Conservation (phyloP, 2,888 invertebrate genomes). For the Tiliacea aurago region DNA sequence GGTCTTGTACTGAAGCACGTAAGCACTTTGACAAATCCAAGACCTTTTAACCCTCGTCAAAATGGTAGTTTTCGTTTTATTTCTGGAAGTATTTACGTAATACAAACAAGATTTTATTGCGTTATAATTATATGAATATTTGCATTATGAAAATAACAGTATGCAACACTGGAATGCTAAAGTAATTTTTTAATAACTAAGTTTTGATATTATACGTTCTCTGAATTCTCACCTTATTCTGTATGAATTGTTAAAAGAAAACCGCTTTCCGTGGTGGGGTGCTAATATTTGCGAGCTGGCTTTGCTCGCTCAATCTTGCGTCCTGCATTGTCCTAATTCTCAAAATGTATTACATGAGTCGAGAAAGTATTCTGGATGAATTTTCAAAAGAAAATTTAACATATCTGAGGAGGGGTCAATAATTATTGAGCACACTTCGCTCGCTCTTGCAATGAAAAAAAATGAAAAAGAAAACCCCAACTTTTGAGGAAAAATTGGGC, state of each 20-base stretch:
- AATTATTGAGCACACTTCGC: neutral
- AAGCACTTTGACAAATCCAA: too few relatives aligned
- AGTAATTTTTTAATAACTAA: neutral
- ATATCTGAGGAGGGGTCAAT: neutral
- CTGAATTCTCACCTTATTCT: neutral
- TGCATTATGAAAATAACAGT: neutral
- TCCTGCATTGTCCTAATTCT: neutral
- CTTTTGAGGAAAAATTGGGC: too few relatives aligned
- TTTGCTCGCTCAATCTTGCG: neutral
- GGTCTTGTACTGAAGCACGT: too few relatives aligned
- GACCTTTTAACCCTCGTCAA: conserved; percentile 55
- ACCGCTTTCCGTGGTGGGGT: neutral
- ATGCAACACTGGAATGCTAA: neutral
- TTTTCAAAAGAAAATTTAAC: neutral
- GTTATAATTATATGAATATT: too few relatives aligned
- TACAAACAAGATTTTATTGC: neutral
- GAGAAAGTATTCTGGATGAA: neutral
- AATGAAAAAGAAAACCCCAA: too few relatives aligned
- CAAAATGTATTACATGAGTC: neutral
- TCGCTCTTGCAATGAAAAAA: neutral
- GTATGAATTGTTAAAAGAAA: neutral
- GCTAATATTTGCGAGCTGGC: neutral
- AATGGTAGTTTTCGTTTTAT: conserved; percentile 23
- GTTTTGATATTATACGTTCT: neutral
- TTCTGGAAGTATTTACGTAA: conserved; percentile 3